Base-by-base conservation (phyloP, 2,888 invertebrate genomes). In the Druceiella hillmani region DNA sequence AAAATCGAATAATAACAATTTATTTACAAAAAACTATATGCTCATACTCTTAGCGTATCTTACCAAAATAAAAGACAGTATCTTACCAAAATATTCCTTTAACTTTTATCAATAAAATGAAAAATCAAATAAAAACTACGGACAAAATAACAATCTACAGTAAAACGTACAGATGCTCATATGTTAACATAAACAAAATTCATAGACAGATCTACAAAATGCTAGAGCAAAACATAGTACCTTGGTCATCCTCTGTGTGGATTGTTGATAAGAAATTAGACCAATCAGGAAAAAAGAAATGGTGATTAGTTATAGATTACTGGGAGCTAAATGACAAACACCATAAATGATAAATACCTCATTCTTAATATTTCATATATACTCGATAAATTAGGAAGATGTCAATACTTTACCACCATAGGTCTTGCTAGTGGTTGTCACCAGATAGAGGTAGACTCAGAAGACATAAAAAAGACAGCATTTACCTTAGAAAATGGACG, bases 211-310 rank as follows among this genome's bases (percentile, higher is more conserved):
- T n/a, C n/a, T n/a, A n/a, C n/a, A n/a, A n/a, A n/a, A n/a, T n/a
- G n/a, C n/a, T n/a, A n/a, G n/a, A n/a, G n/a, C n/a, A n/a, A n/a
- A n/a, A n/a, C n/a, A n/a, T n/a, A n/a, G n/a, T n/a, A 3, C 61
- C 57, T 1, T 61, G 55, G 54, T 55, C 50, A 27, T 50, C 51
- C 5, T 59, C 57, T 2, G 50, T 59, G 2, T 57, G 57, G 47
- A 41, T 60, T 17, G 59, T 61, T 0, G 55, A 57, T 0, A 58
- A 61, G 36, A 59, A 60, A 44, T 9, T 45, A 3, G 59, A 58
- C 17, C 53, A 1, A 45, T 48, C 0, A 55, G n/a, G 56, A 2
- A 46, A 55, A 46, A 17, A 33, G 13, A 60, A 58, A 46, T 58
- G 50, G 51, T 27, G 55, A 25, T 28, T 57, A 4, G 55, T 59